phyloP scores from a whole-genome alignment of 2,888 invertebrate species.

The Tipula unca region DNA sequence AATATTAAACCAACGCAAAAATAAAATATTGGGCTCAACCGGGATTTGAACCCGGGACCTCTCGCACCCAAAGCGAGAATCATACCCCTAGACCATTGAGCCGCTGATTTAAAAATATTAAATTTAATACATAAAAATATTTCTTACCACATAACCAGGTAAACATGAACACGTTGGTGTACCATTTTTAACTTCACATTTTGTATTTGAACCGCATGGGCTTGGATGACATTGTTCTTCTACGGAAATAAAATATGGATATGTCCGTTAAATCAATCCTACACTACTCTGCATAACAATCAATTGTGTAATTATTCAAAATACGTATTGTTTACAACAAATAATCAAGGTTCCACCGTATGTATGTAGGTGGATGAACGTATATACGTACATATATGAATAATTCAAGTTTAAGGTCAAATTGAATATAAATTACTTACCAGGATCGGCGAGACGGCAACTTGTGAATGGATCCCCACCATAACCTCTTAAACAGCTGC shows the following conservation, averaged over 20 bases:
- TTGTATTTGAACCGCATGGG: conserved; percentile 73
- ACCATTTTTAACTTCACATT: conserved; percentile 67
- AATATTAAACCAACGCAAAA: neutral
- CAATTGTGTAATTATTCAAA: neutral
- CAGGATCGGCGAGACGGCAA: conserved; percentile 67
- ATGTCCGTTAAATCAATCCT: neutral
- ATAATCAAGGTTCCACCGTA: neutral
- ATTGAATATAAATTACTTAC: conserved; percentile 42
- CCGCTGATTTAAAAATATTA: conserved; percentile 27
- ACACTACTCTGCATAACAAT: neutral
- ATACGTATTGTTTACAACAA: conserved; percentile 16
- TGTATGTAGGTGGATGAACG: neutral
- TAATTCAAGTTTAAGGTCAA: conserved; percentile 25
- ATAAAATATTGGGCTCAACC: conserved; percentile 44
- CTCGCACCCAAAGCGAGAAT: conserved; percentile 55
- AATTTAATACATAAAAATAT: neutral
- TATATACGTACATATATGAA: neutral
- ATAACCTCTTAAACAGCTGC: conserved; percentile 68
- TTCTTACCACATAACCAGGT: conserved; percentile 53
- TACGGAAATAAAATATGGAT: conserved; percentile 32
- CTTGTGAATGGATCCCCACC: conserved; percentile 67
- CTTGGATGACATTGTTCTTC: conserved; percentile 77
- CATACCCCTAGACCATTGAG: conserved; percentile 52
- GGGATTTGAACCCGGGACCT: conserved; percentile 56
- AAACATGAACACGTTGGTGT: conserved; percentile 73